Evolutionary conservation across 1,140 invertebrate species (phyloP).

Genomic region (Calephelis virginiensis): DNA sequence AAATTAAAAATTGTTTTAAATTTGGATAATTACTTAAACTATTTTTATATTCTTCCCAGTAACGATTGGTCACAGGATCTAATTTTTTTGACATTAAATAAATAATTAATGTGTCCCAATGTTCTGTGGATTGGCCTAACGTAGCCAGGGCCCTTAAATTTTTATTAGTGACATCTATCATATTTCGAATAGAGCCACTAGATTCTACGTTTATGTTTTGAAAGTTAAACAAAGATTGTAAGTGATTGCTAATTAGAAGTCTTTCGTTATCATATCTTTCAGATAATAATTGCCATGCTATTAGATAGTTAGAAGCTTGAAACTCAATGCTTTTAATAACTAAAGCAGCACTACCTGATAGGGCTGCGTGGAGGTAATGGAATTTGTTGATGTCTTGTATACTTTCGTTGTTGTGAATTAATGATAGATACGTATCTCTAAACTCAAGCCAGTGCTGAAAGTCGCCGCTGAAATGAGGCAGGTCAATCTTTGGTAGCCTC

Average conservation of each 20-base stretch:
- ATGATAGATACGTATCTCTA: conserved; percentile 23
- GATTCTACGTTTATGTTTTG: conserved; percentile 24
- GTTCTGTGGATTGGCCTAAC: conserved; percentile 6
- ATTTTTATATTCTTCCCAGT: conserved; percentile 22
- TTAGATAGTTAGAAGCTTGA: conserved; percentile 25
- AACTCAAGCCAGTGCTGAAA: conserved; percentile 26
- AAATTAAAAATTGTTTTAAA: neutral
- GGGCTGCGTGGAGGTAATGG: conserved; percentile 1
- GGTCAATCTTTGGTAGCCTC: neutral
- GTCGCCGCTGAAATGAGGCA: conserved; percentile 20
- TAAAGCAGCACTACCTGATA: conserved; percentile 27
- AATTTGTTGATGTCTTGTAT: conserved; percentile 12
- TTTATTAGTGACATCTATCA: conserved; percentile 28
- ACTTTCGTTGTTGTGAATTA: conserved; percentile 18
- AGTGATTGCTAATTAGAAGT: conserved; percentile 17
- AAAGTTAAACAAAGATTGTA: conserved; percentile 29
- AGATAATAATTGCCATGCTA: conserved; percentile 34
- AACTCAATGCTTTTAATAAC: conserved; percentile 32
- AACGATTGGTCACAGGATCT: too few relatives aligned
- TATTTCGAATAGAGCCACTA: conserved; percentile 18
- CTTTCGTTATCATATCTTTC: conserved; percentile 32
- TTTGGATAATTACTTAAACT: conserved; percentile 6
- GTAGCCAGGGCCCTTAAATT: conserved; percentile 24
- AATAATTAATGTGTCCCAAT: conserved; percentile 10
- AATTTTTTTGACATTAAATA: neutral